Evolutionary conservation across 2,113 vertebrate genomes (phyloP), one percentile per base, ranked within the genome.

Genomic region (human): DNA sequence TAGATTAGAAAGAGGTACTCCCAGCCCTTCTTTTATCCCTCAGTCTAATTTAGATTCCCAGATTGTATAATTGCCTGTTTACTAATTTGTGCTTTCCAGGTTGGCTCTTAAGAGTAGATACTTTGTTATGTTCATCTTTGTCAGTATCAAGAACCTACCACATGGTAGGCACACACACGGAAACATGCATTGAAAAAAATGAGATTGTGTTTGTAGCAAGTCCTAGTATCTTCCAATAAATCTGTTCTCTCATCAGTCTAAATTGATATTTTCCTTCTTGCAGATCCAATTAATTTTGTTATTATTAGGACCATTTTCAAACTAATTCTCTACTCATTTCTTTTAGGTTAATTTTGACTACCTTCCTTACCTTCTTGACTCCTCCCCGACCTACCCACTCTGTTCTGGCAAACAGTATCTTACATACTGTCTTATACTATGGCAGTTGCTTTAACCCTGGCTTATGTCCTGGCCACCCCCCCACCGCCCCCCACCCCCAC

Each of bases 281-380:
- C n/a, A 96, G 75, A 91, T 78, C 75, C 18, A 30, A 12, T 64
- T 80, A 40, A 64, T 64, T 64, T 64, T 76, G 48, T 52, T 86
- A 38, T 59, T 85, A 43, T 86, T 68, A 59, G 8, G 80, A 86
- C 6, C 48, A 79, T n/a, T 94, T 86, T 93, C 81, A 90, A 85
- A 64, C 40, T 45, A 30, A 61, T 80, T 96, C 17, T 87, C 17
- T 80, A 50, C 38, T 90, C 23, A 30, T 72, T 90, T 88, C n/a
- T 93, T 79, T 59, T 89, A 85, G 68, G 55, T 84, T 82, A 83
- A 50, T 94, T 85, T 85, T 94, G 25, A 88, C n/a, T 25, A 6
- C 81, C 78, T 70, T 45, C 55, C 30, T 18, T 68, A n/a, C 30
- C 30, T 17, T n/a, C 35, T 32, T 7, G 0, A 1, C 12, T 72